These are phyloP conservation scores for Equus quagga DNA, from an alignment of 2,113 vertebrate species.

Conservation along the genomic window DNA sequence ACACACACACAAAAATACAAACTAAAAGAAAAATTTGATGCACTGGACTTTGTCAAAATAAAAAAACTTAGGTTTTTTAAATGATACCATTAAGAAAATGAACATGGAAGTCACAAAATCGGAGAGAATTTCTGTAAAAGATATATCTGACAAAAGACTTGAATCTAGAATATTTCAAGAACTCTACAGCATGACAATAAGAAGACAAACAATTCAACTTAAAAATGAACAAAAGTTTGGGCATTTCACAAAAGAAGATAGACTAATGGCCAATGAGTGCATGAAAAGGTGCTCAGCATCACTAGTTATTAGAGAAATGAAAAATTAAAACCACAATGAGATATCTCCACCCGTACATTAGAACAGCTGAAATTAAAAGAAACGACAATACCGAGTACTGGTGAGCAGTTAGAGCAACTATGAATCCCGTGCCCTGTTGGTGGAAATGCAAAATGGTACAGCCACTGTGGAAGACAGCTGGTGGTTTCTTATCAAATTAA, in stretches of 20 bases:
- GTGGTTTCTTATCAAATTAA: neutral
- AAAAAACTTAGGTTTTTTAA: neutral
- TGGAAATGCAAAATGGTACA: neutral
- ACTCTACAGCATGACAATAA: neutral
- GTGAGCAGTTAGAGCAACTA: neutral
- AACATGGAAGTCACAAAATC: neutral
- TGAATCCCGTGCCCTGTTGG: neutral
- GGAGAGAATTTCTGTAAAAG: neutral
- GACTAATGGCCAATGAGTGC: neutral
- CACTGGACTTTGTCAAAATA: neutral
- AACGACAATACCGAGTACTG: neutral
- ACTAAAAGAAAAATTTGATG: neutral
- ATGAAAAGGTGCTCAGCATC: neutral
- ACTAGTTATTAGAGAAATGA: neutral
- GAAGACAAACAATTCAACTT: neutral
- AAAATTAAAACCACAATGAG: neutral
- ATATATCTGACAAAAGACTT: neutral
- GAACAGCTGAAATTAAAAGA: neutral
- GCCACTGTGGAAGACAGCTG: neutral
- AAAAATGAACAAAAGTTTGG: neutral
- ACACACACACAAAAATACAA: neutral
- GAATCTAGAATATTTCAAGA: constrained; percentile 15
- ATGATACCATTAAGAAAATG: neutral
- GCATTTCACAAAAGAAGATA: neutral
- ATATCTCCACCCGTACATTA: neutral